A percentile compares a stretch with the other conserved stretches of the same genome.
phyloP scores from a whole-genome alignment of 2,113 vertebrate genomes.

The Dolichotis patagonum region DNA sequence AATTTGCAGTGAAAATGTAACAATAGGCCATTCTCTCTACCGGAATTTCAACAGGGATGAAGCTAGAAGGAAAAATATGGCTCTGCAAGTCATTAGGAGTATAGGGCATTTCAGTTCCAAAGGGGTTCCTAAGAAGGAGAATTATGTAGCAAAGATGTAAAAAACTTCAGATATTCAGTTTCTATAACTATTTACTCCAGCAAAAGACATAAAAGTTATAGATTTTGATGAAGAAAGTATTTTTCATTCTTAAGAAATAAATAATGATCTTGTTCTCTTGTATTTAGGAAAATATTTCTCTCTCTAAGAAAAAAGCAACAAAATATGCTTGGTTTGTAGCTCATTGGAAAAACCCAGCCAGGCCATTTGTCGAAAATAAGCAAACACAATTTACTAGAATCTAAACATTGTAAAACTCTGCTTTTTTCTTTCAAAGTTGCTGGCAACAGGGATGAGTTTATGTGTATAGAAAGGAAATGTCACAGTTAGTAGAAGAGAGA shows the following conservation, averaged over 20 bases:
- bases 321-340: conserved; percentile 48
- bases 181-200: conserved; percentile 53
- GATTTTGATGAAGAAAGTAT: conserved; percentile 59
- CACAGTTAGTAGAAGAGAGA: conserved; percentile 55
- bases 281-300: conserved; percentile 50
- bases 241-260: conserved; percentile 60
- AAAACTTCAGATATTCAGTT: conserved; percentile 36
- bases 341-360: conserved; percentile 41
- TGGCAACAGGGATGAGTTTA: conserved; percentile 37
- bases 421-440: conserved; percentile 60
- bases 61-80: conserved; percentile 65
- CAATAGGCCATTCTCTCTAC: conserved; percentile 63
- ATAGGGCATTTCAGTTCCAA: conserved; percentile 70
- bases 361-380: conserved; percentile 56
- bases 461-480: conserved; percentile 2
- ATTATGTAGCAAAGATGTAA: conserved; percentile 59
- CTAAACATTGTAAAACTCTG: conserved; percentile 41
- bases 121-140: conserved; percentile 58
- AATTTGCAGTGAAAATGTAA: conserved; percentile 73
- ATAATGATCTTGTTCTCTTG: conserved; percentile 51
- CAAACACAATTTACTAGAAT: conserved; percentile 23
- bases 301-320: not conserved
- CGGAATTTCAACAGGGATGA: conserved; percentile 67
- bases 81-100: conserved; percentile 73
- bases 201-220: conserved; percentile 45